Evolutionary conservation across 1,140 invertebrate genomes (phyloP).

Genomic region (Caerostris darwini): DNA sequence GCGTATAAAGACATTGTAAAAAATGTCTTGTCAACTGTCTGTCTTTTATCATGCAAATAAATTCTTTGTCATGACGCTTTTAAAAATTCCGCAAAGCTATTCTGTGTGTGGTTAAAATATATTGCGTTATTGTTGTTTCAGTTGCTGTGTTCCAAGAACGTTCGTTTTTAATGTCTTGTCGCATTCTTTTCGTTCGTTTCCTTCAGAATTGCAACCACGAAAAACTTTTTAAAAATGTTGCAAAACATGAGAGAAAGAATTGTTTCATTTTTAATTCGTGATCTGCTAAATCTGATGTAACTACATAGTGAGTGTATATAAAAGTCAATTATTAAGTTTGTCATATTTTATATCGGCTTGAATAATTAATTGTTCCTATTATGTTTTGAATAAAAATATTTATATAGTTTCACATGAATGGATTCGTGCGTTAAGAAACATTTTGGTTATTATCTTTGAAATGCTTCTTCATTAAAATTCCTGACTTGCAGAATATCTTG

Average conservation of each 20-base stretch:
- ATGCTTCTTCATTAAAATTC: too few species aligned
- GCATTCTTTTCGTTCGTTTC: neutral
- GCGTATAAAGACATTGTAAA: too few species aligned
- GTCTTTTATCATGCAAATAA: too few species aligned
- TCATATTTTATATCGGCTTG: neutral
- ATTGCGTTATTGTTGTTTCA: constrained; percentile 7
- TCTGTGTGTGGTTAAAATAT: neutral
- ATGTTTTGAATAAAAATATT: neutral
- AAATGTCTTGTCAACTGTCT: too few species aligned
- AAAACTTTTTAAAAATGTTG: neutral
- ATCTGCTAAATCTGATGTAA: neutral
- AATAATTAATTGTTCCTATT: neutral
- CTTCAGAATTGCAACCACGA: neutral
- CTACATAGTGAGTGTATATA: neutral
- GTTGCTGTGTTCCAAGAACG: neutral
- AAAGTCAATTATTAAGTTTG: neutral
- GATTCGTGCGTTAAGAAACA: neutral
- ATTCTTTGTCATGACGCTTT: neutral
- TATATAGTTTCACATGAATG: neutral
- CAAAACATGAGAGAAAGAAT: neutral
- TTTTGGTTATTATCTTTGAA: neutral
- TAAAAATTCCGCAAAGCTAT: neutral
- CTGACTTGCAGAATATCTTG: too few species aligned
- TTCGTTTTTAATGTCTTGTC: neutral
- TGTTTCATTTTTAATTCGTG: neutral